Base-by-base conservation (phyloP, 1,140 invertebrate species). In the Drosophila mauritiana region DNA sequence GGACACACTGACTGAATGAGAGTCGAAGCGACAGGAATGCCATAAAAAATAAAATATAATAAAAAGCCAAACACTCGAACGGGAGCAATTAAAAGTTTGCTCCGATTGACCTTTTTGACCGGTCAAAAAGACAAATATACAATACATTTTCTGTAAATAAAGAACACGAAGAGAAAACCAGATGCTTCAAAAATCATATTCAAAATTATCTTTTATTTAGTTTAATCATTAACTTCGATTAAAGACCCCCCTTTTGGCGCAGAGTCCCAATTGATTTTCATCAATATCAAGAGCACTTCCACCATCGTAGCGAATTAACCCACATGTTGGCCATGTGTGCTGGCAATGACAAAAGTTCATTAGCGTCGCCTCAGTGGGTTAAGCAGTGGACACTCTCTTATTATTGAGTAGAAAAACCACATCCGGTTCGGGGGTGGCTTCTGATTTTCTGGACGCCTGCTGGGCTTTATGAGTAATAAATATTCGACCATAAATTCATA, bases 401-500 rank as follows among this genome's bases (percentile, higher is more conserved):
- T 31, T 31, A 31, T 31, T 31, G 31, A 31, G 46, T 31, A 12
- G 20, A 22, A 17, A 27, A 34, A 17, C 37, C 49, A 36, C 68
- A 72, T 72, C 51, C 68, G 67, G 43, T 43, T 37, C 13, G 40
- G 12, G 45, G 46, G 43, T 63, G 52, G 57, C 17, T 55, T 37
- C 27, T 54, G 58, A 65, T 64, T 68, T 68, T 49, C 36, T 36
- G 69, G 55, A 56, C 80, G 84, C 77, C 84, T 74, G 84, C 84
- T 89, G 86, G 84, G 34, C 57, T 84, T 88, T 88, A 88, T 88
- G 73, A 72, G 72, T 61, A 80, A 88, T 88, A 88, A 88, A 84
- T 88, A 88, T 89, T 77, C 73, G 65, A 73, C 74, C 84, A 89
- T 89, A 89, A 89, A 89, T 89, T 89, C 80, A 84, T 89, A 89